Evolutionary conservation across 37 sponge, comb jelly and placozoan species (phyloP), one percentile per base, ranked within the genome.

Genomic region (Amphimedon queenslandica): DNA sequence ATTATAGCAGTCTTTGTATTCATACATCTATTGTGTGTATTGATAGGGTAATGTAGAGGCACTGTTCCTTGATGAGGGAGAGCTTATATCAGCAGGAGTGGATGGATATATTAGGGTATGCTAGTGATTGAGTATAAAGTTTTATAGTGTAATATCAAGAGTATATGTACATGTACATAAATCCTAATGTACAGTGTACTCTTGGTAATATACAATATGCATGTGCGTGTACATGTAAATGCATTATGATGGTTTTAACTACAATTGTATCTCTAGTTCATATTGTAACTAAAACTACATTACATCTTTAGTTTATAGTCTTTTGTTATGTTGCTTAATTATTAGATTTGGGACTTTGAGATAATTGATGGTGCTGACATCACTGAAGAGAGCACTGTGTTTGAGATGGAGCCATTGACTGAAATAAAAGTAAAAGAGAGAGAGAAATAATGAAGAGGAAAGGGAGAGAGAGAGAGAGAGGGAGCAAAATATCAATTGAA

Each of bases 301-400:
- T n/a, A n/a, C n/a, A n/a, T n/a, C n/a, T n/a, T n/a, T n/a, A n/a
- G n/a, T n/a, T n/a, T n/a, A n/a, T n/a, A n/a, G n/a, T n/a, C n/a
- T 6, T 60, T 47, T 18, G 13, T 47, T 47, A 18, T 11, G 21
- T 60, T n/a, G 23, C 27, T 67, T 24, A 5, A 20, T 42, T 37
- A 28, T 24, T 41, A 94, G 95, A 82, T 98, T 6, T 98, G 99
- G 99, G 99, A 98, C 72, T 98, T 94, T 81, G 99, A 98, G 81
- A 88, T 90, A 10, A 94, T 98, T 31, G 99, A 98, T 76, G 84
- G 72, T 73, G 99, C 99, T n/a, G 99, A 98, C 58, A 86, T 98
- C n/a, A 75, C 84, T 8, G 99, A 98, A 30, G 95, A 94, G n/a
- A 93, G 84, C 72, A 69, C 88, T 40, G 66, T 82, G 31, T 94